Evolutionary conservation across 2,888 invertebrate genomes (phyloP).

Genomic region (Drosophila infuscata): DNA sequence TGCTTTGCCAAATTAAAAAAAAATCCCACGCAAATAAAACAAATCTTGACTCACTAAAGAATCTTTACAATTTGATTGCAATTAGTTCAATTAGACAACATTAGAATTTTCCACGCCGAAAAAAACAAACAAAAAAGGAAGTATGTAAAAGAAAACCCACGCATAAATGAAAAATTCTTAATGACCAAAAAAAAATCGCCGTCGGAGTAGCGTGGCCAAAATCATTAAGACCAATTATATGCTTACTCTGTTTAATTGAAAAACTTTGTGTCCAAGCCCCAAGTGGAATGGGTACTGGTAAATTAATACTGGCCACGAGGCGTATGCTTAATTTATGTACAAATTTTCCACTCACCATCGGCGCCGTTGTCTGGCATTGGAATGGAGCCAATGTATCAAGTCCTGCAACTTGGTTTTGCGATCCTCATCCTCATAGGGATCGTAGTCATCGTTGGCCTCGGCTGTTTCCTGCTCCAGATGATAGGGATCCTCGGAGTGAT

Average conservation of each 20-base stretch:
- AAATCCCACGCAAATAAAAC: neutral
- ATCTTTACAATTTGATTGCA: neutral
- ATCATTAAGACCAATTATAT: conserved; percentile 39
- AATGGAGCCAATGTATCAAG: conserved; percentile 77
- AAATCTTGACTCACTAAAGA: neutral
- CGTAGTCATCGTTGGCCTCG: conserved; percentile 41
- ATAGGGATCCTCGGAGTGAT: conserved; percentile 68
- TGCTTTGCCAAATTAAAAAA: neutral
- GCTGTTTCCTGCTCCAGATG: conserved; percentile 28
- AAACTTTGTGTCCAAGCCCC: conserved; percentile 29
- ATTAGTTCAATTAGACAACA: neutral
- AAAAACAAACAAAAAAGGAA: neutral
- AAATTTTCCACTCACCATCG: conserved; percentile 65
- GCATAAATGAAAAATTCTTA: conserved; percentile 31
- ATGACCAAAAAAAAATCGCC: conserved; percentile 9
- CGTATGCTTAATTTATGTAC: conserved; percentile 48
- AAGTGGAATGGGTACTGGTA: neutral
- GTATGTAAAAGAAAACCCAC: neutral
- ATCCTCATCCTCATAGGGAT: conserved; percentile 63
- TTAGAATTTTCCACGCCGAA: neutral
- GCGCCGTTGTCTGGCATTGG: conserved; percentile 65
- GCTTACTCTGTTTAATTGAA: conserved; percentile 47
- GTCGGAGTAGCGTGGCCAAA: neutral
- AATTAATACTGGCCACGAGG: conserved; percentile 14
- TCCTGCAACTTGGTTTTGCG: conserved; percentile 77